Conservation (phyloP, 2,888 invertebrate species). For the Melikaiella ostensackeni region DNA sequence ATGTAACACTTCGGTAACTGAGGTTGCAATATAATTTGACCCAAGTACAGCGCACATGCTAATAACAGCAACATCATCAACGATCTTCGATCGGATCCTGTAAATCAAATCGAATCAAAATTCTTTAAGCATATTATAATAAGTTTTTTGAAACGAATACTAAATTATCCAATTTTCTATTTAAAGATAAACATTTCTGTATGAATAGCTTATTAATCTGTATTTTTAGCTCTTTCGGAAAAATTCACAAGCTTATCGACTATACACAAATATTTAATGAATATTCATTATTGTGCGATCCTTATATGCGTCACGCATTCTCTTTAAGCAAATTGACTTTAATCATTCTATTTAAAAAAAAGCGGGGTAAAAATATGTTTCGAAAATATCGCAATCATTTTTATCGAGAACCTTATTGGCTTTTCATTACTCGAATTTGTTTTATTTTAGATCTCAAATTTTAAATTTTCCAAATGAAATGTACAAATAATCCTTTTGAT, state of each 20-base stretch:
- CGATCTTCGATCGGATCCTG: background rate
- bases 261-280: background rate
- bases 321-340: no score
- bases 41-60: background rate
- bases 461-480: no score
- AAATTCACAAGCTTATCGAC: background rate
- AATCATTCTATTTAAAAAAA: no score
- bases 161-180: no score
- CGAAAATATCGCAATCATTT: no score
- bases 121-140: background rate
- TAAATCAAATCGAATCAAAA: background rate
- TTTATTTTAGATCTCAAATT: no score
- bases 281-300: background rate
- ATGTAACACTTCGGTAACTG: background rate
- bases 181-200: background rate
- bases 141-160: background rate
- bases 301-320: background rate
- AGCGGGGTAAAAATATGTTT: no score
- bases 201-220: background rate
- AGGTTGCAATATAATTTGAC: background rate
- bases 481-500: no score
- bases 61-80: background rate
- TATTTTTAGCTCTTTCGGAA: background rate
- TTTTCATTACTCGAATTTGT: no score
- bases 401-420: no score